Percentiles rank a stretch among this genome's conserved stretches.
Evolutionary conservation across 2,113 vertebrate genomes (phyloP).

Genomic region (Alces alces): DNA sequence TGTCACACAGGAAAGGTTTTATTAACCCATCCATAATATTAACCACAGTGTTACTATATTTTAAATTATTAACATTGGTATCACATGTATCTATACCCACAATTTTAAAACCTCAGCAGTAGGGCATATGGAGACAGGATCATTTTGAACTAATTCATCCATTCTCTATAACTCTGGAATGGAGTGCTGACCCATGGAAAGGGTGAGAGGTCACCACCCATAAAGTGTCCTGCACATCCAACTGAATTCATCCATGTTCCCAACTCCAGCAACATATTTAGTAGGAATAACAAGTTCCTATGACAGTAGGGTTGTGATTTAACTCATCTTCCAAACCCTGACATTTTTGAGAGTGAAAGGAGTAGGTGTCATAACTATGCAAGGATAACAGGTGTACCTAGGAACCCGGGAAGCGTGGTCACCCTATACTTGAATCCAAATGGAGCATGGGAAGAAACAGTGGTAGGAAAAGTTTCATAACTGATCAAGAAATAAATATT

Average conservation of each 20-base stretch:
- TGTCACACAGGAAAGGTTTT: not conserved
- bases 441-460: too few relatives aligned
- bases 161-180: not conserved
- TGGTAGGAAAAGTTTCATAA: not conserved
- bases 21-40: not conserved
- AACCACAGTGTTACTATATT: not conserved
- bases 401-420: not conserved
- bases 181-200: not conserved
- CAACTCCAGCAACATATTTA: not conserved
- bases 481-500: not conserved
- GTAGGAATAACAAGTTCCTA: not conserved
- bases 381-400: not conserved
- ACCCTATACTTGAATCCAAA: not conserved
- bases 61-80: not conserved
- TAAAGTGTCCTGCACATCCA: not conserved
- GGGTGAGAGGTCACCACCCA: too few relatives aligned
- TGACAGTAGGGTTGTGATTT: not conserved
- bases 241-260: not conserved
- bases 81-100: not conserved
- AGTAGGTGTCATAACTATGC: not conserved
- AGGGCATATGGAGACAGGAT: not conserved
- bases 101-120: not conserved
- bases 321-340: not conserved
- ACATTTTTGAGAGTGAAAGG: not conserved
- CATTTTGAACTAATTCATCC: not conserved